Base-by-base conservation (phyloP, 1,140 invertebrate species). In the Trichonephila clavata region DNA sequence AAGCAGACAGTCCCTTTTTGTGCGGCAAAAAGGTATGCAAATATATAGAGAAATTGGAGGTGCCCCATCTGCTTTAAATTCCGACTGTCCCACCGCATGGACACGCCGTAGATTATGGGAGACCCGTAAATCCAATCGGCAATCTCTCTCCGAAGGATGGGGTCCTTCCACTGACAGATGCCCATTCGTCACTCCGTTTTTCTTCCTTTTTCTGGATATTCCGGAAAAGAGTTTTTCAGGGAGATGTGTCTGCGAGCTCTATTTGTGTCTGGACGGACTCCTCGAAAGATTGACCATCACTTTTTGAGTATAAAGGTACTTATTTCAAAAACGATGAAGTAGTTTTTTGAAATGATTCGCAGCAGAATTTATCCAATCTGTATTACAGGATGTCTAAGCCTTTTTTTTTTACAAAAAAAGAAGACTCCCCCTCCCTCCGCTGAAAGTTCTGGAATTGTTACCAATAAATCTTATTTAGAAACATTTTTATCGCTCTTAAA, bases 41-140 rank as follows among this genome's bases (percentile, higher is more conserved):
- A 77, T 77, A 32, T 39, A 39, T 32, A 77, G 24, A 77, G 71
- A 77, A 24, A 27, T 27, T 24, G 24, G 65, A 68, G 4, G 24
- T 68, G n/a, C 10, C 24, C 18, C 59, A 8, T 32, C 84, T 60
- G n/a, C 59, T 86, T 86, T 27, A 10, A 63, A 60, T 86, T 63
- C 57, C 10, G 84, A 20, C 24, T 27, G 18, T 27, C 32, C 39
- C n/a, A n/a, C 57, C 50, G 4, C 24, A 20, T n/a, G 83, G 50
- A 86, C 83, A 86, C 21, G 43, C 24, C 50, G 24, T 86, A 63
- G 84, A 86, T 86, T 61, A 63, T 59, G 84, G 60, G 27, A 16
- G 81, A 14, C 57, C 57, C 0, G 84, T 24, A 86, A 86, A 86
- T 63, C 59, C 84, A 63, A 86, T 86, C 50, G 50, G 50, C 50